Conservation (phyloP, 1,140 invertebrate genomes). For the Heterodera carotae region DNA sequence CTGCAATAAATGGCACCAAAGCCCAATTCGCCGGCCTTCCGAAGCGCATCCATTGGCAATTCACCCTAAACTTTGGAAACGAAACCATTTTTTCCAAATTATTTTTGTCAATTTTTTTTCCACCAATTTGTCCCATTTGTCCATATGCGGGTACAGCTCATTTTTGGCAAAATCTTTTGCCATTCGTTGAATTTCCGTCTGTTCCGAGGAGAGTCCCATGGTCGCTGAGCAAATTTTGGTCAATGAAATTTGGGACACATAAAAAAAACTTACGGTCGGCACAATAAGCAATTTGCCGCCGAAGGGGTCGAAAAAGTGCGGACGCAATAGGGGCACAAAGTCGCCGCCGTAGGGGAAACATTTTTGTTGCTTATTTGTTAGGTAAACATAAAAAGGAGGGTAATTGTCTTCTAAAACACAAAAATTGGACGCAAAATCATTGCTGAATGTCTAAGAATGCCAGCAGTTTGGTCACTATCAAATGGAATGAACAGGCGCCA, state of each 20-base stretch:
- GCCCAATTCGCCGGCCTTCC: constrained; percentile 69
- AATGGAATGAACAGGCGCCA: no score
- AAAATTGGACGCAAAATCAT: no score
- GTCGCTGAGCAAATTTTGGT: constrained; percentile 63
- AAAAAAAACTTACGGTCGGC: background rate
- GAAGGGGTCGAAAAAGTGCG: background rate
- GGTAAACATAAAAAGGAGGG: no score
- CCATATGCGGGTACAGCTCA: constrained; percentile 72
- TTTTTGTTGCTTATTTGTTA: no score
- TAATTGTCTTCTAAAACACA: no score
- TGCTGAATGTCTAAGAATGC: no score
- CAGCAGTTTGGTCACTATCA: no score
- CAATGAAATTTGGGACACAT: constrained; percentile 1
- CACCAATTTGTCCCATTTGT: constrained; percentile 70
- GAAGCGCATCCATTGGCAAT: constrained; percentile 67
- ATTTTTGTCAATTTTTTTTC: background rate
- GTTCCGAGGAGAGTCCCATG: constrained; percentile 69
- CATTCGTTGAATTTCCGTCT: constrained; percentile 70
- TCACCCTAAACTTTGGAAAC: constrained; percentile 62
- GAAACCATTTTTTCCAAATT: background rate
- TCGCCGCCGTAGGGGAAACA: no score
- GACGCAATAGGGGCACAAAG: no score
- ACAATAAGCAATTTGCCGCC: background rate
- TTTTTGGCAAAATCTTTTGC: constrained; percentile 71
- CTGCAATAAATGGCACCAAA: constrained; percentile 72